Base-by-base conservation (phyloP, 2,888 invertebrate genomes). In the Hypomecis punctinalis region DNA sequence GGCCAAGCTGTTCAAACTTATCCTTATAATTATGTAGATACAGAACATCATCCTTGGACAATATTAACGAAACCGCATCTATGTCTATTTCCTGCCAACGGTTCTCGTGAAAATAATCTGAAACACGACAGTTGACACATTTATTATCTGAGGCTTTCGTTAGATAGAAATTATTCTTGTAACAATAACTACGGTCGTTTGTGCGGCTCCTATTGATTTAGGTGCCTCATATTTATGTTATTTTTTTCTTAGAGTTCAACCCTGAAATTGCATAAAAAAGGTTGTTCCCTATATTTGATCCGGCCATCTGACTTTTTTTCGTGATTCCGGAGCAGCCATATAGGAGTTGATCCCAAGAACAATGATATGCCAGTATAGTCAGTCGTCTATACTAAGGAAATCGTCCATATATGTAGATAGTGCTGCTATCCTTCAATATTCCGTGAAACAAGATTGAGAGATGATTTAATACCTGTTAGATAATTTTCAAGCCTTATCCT, bases 401-500 rank as follows among this genome's bases (percentile, higher is more conserved):
- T 39, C 1, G 9, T 39, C 45, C 11, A 45, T 43, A 43, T 11
- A 5, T n/a, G n/a, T n/a, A 43, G n/a, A 11, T 23, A 23, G 23
- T 23, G 23, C 23, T 23, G 3, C 23, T 23, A 23, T 23, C 23
- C 3, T 23, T 23, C 23, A 23, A 23, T 23, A 23, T 23, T 23
- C 3, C 23, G 23, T 23, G 1, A 43, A 7, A 46, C 23, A 9
- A 3, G 8, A 10, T 1, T 35, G 47, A 47, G 35, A n/a, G 5
- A 23, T 46, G 23, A 23, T 23, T 23, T 33, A 35, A 43, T 89
- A 95, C 96, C 94, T 82, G 89, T 78, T 66, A 95, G 88, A 65
- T 97, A 93, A 63, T 90, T 86, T 87, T 98, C 98, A 51, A 98
- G 91, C 67, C 96, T 93, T 67, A 98, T 94, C 81, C 98, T 93